These are phyloP conservation scores for Dendropsophus ebraccatus DNA, from an alignment of 2,113 vertebrate species.

Conservation along the genomic window DNA sequence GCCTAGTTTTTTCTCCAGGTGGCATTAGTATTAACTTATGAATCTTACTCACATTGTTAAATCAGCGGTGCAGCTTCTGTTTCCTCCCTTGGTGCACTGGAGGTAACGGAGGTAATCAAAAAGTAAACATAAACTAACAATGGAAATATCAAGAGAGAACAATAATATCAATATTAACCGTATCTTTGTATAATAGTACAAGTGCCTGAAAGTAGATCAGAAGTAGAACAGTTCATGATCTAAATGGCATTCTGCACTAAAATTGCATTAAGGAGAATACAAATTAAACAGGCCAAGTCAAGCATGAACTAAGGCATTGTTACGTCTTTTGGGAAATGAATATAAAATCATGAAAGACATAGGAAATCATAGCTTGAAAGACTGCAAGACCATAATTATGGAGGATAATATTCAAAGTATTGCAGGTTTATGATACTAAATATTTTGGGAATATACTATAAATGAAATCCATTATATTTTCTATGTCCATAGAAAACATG, in stretches of 20 bases:
- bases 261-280: conserved; percentile 34
- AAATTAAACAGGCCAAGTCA: conserved; percentile 33
- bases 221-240: conserved; percentile 18
- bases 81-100: conserved; percentile 16
- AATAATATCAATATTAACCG: conserved; percentile 40
- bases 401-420: conserved; percentile 13
- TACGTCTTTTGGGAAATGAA: conserved; percentile 33
- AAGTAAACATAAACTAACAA: conserved; percentile 46
- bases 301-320: conserved; percentile 40
- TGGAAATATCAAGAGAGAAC: conserved; percentile 38
- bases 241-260: conserved; percentile 22
- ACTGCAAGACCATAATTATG: background rate
- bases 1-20: background rate
- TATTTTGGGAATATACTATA: background rate
- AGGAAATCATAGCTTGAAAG: conserved; percentile 25
- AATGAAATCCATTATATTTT: background rate
- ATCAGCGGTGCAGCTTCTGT: background rate
- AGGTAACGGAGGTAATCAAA: conserved; percentile 31
- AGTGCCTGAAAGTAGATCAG: conserved; percentile 30
- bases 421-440: background rate
- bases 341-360: conserved; percentile 21
- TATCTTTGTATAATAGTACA: conserved; percentile 28
- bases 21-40: conserved; percentile 25
- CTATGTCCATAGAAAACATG: background rate
- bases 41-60: conserved; percentile 19